Conservation (phyloP, 2,113 vertebrate genomes). For the Xenopus borealis region DNA sequence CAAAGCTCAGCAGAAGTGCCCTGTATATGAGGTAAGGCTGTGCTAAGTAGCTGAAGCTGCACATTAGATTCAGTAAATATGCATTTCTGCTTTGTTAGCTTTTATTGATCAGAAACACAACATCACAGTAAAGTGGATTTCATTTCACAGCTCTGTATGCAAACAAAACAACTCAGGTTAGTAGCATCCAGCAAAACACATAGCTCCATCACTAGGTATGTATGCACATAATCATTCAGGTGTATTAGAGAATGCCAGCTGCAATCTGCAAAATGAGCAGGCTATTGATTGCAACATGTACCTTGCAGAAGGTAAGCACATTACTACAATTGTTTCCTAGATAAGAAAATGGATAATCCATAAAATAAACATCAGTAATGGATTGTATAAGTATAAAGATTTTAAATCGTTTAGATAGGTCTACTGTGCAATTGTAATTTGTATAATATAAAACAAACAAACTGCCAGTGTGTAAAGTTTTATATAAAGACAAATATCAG, state of each 20-base stretch:
- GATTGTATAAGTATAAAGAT: background rate
- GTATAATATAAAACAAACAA: too few relatives aligned
- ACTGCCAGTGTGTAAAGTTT: too few relatives aligned
- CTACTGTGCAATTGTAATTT: too few relatives aligned
- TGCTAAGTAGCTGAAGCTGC: background rate
- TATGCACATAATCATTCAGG: slow-evolving; percentile 54
- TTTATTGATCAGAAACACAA: too few relatives aligned
- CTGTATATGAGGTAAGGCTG: slow-evolving; percentile 61
- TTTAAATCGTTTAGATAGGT: too few relatives aligned
- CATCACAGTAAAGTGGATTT: too few relatives aligned
- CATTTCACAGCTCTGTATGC: slow-evolving; percentile 31
- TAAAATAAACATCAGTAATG: slow-evolving; percentile 41
- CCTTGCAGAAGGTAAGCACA: slow-evolving; percentile 42
- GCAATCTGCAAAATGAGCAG: slow-evolving; percentile 44
- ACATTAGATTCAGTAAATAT: too few relatives aligned
- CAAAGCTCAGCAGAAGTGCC: slow-evolving; percentile 60
- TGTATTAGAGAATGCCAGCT: slow-evolving; percentile 47
- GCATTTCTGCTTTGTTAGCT: too few relatives aligned
- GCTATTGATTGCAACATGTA: slow-evolving; percentile 52
- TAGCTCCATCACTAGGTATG: slow-evolving; percentile 55
- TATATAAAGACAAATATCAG: too few relatives aligned
- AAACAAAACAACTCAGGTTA: slow-evolving; percentile 48
- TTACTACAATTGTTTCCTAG: slow-evolving; percentile 47
- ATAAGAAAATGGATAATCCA: slow-evolving; percentile 17
- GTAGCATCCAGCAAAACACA: slow-evolving; percentile 47